Evolutionary conservation across 2,888 invertebrate species (phyloP).

Genomic region (Folsomia candida): DNA sequence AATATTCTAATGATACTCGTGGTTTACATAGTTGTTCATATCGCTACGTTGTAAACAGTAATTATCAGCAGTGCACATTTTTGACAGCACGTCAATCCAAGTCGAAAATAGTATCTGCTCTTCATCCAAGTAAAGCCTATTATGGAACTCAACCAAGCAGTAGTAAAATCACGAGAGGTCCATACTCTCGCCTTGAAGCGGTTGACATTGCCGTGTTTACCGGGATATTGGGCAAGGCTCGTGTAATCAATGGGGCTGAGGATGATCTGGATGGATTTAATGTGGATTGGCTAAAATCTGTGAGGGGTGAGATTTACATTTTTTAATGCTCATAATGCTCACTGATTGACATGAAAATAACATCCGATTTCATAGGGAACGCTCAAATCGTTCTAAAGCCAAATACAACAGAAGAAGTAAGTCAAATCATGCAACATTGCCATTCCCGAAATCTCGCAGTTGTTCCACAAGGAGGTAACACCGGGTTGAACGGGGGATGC

Average conservation of each 20-base stretch:
- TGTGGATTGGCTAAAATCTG: conserved; percentile 82
- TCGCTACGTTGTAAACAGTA: no score
- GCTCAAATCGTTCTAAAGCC: conserved; percentile 83
- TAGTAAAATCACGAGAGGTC: not conserved
- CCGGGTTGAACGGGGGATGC: conserved; percentile 92
- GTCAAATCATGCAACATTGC: conserved; percentile 80
- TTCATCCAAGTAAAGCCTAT: no score
- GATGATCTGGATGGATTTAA: conserved; percentile 78
- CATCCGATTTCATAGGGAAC: conserved; percentile 61
- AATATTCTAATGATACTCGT: no score
- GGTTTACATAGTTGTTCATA: no score
- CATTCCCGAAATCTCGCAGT: conserved; percentile 78
- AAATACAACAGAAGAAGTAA: conserved; percentile 79
- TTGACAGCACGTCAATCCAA: no score
- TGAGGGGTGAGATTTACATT: conserved; percentile 66
- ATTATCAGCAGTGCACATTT: no score
- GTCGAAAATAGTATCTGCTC: no score
- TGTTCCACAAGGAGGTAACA: conserved; percentile 93
- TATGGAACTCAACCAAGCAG: no score
- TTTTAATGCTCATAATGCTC: not conserved
- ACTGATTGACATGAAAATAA: not conserved
- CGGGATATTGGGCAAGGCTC: conserved; percentile 63
- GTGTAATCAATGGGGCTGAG: conserved; percentile 68
- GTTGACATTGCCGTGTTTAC: conserved; percentile 67
- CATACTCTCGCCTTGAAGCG: conserved; percentile 60